These are phyloP conservation scores for Sebastes alutus DNA, from an alignment of 2,797 vertebrate species.

Conservation along the genomic window DNA sequence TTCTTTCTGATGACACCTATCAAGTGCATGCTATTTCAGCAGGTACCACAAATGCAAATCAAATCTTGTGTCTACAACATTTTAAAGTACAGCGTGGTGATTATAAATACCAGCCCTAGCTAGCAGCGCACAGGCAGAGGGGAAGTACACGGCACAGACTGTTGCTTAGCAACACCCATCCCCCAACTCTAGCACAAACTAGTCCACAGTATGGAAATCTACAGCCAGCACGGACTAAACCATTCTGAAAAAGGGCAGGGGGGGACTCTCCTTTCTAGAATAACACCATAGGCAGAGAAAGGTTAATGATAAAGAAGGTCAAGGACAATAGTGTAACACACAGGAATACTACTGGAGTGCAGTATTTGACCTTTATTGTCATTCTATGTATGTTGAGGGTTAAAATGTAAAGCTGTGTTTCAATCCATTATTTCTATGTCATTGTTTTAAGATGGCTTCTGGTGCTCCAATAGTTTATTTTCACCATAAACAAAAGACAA, in stretches of 20 bases:
- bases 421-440: background rate
- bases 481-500: background rate
- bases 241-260: slow-evolving; percentile 64
- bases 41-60: background rate
- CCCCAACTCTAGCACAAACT: slow-evolving; percentile 77
- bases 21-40: background rate
- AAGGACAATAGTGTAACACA: background rate
- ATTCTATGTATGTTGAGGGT: background rate
- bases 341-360: background rate
- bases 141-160: slow-evolving; percentile 62
- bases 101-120: slow-evolving; percentile 52
- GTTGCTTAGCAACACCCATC: slow-evolving; percentile 79
- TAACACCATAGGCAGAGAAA: slow-evolving; percentile 15
- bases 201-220: slow-evolving; percentile 79
- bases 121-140: slow-evolving; percentile 69
- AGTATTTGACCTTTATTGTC: background rate
- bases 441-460: slow-evolving; percentile 2
- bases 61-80: background rate
- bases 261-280: slow-evolving; percentile 25
- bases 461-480: background rate
- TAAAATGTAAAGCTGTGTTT: background rate
- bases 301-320: slow-evolving; percentile 23
- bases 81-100: slow-evolving; percentile 25
- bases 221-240: slow-evolving; percentile 76
- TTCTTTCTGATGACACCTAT: background rate